Evolutionary conservation across 1,140 invertebrate species (phyloP).

Genomic region (Ceratosolen fusciceps): DNA sequence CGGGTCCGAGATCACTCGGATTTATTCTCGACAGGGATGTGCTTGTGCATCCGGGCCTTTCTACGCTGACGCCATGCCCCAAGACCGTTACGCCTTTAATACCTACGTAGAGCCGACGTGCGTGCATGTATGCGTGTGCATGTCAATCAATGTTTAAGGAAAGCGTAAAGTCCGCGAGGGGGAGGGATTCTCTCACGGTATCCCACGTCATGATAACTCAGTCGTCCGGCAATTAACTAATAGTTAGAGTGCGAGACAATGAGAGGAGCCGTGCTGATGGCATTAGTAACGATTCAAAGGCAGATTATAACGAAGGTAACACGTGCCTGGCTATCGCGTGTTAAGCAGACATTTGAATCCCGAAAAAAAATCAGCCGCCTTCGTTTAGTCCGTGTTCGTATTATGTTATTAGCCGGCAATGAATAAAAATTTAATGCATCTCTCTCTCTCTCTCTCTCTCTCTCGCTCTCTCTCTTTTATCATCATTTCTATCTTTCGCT

Average conservation of each 20-base stretch:
- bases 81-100: no score
- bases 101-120: no score
- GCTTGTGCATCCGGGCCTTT: not conserved
- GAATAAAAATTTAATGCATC: no score
- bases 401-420: no score
- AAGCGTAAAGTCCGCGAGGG: no score
- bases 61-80: no score
- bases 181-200: slow-evolving; percentile 38
- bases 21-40: not conserved
- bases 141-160: not conserved
- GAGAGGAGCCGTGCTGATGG: not conserved
- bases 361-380: not conserved
- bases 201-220: not conserved
- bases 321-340: slow-evolving; percentile 30
- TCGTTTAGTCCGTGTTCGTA: not conserved
- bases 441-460: not conserved
- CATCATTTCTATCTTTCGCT: no score
- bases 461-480: not conserved
- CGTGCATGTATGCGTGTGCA: no score
- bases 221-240: slow-evolving; percentile 32
- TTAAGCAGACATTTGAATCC: slow-evolving; percentile 2
- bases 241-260: slow-evolving; percentile 21
- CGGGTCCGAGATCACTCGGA: not conserved
- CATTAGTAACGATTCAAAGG: slow-evolving; percentile 38
- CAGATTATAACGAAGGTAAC: slow-evolving; percentile 25